Conservation (phyloP, 2,888 invertebrate species). For the Diarsia mendica region DNA sequence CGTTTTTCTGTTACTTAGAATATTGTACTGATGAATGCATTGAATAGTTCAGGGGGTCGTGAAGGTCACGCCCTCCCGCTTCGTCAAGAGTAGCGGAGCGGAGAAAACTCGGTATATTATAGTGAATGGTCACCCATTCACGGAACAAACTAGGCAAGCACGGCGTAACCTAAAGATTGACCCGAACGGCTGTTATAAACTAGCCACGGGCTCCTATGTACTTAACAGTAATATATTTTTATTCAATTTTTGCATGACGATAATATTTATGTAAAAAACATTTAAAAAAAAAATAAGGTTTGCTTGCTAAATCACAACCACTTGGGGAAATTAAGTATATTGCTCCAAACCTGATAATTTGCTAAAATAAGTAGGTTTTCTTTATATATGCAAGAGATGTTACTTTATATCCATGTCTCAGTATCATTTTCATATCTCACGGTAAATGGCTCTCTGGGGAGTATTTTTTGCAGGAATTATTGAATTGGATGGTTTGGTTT, state of each 20-base stretch:
- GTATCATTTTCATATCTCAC: conserved; percentile 30
- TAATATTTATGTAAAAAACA: background rate
- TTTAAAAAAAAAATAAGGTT: background rate
- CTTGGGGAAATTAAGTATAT: background rate
- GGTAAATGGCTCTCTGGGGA: conserved; percentile 12
- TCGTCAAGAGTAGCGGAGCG: too few species aligned
- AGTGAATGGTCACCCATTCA: too few species aligned
- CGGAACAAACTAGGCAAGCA: background rate
- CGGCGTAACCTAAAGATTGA: background rate
- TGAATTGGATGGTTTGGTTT: conserved; percentile 22
- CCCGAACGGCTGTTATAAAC: background rate
- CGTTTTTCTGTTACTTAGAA: too few species aligned
- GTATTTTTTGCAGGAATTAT: conserved; percentile 25
- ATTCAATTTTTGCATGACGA: background rate
- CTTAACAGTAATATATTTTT: background rate
- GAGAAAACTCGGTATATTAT: too few species aligned
- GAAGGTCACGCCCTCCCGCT: too few species aligned
- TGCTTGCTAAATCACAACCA: background rate
- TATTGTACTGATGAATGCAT: too few species aligned
- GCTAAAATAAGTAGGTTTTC: background rate
- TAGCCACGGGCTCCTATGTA: background rate
- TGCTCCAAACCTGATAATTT: background rate
- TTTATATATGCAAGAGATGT: conserved; percentile 1
- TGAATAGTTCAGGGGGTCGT: too few species aligned
- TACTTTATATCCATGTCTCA: conserved; percentile 29